Evolutionary conservation across 2,797 vertebrate genomes (phyloP).

Genomic region (Melanitta fusca): DNA sequence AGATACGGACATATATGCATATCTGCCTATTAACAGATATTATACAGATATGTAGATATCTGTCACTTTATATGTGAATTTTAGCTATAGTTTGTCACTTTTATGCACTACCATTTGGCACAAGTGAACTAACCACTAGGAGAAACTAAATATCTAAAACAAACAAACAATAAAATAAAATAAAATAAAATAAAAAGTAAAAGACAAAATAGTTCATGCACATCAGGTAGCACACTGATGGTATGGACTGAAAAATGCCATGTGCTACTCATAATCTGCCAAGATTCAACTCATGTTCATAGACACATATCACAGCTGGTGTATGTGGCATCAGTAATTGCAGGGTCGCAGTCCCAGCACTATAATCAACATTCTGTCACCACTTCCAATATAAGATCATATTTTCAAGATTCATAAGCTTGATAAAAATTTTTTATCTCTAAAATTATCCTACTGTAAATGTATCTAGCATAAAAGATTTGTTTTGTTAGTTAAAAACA

Average conservation of each 20-base stretch:
- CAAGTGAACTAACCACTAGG: background rate
- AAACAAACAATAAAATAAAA: no score
- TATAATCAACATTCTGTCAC: constrained; percentile 35
- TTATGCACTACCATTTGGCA: background rate
- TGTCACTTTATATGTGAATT: background rate
- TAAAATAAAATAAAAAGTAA: background rate
- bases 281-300: background rate
- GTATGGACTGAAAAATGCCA: background rate
- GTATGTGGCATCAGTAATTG: background rate
- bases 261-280: background rate
- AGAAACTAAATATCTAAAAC: background rate
- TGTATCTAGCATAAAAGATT: background rate
- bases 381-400: background rate
- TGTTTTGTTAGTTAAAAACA: background rate
- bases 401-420: constrained; percentile 6
- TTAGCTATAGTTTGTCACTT: background rate
- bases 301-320: constrained; percentile 5
- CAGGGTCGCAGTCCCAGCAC: constrained; percentile 9
- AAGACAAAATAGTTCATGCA: background rate
- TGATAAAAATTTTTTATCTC: background rate
- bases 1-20: background rate
- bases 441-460: background rate
- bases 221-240: background rate
- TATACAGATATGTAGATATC: background rate
- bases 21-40: no score